These are phyloP conservation scores for Aphelocoma californica DNA, from an alignment of 2,797 vertebrate species.

Conservation along the genomic window DNA sequence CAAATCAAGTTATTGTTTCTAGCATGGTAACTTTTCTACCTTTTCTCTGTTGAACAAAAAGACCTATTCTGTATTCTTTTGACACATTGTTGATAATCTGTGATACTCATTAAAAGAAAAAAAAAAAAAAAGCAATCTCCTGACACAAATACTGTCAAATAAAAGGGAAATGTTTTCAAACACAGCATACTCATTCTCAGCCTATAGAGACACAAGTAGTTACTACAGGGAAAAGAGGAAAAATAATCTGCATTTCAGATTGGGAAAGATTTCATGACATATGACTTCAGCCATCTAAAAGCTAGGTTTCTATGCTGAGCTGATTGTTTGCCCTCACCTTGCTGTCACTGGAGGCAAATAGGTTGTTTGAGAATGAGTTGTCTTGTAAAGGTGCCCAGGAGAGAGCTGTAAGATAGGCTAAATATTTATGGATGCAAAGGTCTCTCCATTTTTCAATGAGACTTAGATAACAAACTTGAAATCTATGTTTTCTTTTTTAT, in stretches of 20 bases:
- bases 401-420: background rate
- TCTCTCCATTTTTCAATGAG: background rate
- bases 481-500: background rate
- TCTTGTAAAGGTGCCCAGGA: background rate
- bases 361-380: background rate
- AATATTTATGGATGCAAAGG: background rate
- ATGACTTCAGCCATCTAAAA: background rate
- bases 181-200: background rate
- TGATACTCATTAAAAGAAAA: background rate
- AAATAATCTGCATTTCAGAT: background rate
- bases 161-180: background rate
- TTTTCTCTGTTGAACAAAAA: background rate
- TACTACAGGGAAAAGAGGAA: background rate
- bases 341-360: background rate
- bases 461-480: background rate
- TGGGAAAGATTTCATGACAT: background rate
- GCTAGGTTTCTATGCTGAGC: background rate
- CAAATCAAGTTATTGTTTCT: background rate
- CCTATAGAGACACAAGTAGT: background rate
- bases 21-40: background rate
- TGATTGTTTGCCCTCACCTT: background rate
- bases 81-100: background rate
- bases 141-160: background rate
- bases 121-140: background rate
- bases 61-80: background rate